Conservation (phyloP, 2,888 invertebrate genomes). For the Proisotoma minuta region DNA sequence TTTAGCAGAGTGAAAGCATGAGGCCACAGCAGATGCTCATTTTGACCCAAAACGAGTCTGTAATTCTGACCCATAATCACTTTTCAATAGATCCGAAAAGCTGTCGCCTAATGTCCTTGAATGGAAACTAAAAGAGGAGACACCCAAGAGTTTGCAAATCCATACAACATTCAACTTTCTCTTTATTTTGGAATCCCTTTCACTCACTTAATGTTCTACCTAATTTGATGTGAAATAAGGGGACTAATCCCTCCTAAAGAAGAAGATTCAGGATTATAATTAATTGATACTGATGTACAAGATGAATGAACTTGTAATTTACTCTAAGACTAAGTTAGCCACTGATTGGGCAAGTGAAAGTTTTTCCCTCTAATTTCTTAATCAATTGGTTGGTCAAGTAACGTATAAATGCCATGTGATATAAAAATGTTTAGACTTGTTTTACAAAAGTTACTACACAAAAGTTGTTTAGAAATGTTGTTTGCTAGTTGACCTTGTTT, state of each 20-base stretch:
- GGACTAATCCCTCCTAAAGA: not conserved
- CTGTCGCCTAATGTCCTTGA: not conserved
- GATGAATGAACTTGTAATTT: not conserved
- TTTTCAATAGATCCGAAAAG: not conserved
- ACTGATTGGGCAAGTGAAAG: too few relatives aligned
- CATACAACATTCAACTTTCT: not conserved
- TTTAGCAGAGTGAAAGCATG: not conserved
- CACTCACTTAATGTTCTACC: not conserved
- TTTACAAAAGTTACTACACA: too few relatives aligned
- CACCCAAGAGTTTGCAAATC: not conserved
- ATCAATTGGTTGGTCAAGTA: too few relatives aligned
- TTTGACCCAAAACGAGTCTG: not conserved
- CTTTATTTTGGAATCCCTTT: too few relatives aligned
- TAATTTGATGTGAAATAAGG: not conserved
- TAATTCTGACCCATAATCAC: conserved; percentile 4
- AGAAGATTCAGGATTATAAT: not conserved
- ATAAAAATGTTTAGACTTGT: too few relatives aligned
- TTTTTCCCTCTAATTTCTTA: too few relatives aligned
- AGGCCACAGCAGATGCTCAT: not conserved
- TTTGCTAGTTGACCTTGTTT: too few relatives aligned
- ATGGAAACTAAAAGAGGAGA: not conserved
- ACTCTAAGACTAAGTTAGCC: too few relatives aligned
- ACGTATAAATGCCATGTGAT: too few relatives aligned
- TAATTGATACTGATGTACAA: not conserved
- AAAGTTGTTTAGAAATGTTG: too few relatives aligned